Percentiles rank a stretch among this genome's conserved stretches.
Evolutionary conservation across 37 sponge, comb jelly and placozoan genomes (phyloP).

Genomic region (Ianthella basta): DNA sequence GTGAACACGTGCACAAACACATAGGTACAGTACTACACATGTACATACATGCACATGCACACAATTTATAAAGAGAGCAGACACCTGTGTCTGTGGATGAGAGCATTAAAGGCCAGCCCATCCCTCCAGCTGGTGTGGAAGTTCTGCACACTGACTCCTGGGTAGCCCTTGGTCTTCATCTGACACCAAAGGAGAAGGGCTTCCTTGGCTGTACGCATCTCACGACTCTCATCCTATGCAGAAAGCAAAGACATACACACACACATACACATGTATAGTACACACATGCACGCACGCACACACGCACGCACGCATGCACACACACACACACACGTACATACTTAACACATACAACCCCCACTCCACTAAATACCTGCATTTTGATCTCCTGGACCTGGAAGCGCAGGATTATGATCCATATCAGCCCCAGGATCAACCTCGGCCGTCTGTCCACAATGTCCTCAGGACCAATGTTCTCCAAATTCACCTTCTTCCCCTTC

Average conservation of each 20-base stretch:
- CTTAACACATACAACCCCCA: too few species aligned
- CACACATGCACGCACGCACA: background rate
- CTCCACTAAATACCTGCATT: constrained; percentile 54
- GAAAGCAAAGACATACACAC: background rate
- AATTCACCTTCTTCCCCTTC: constrained; percentile 87
- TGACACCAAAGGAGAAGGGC: constrained; percentile 97
- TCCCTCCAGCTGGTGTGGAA: constrained; percentile 92
- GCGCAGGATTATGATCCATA: constrained; percentile 94
- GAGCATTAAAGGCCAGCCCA: constrained; percentile 95
- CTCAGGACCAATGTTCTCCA: constrained; percentile 92
- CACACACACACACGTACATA: too few species aligned
- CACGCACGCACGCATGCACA: background rate
- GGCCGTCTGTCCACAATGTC: constrained; percentile 97
- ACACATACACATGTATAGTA: background rate
- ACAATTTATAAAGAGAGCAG: constrained; percentile 40
- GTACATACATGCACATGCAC: constrained; percentile 45
- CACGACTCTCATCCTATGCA: constrained; percentile 70
- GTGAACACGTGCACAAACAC: constrained; percentile 16
- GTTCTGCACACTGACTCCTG: constrained; percentile 91
- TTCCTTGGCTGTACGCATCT: constrained; percentile 93
- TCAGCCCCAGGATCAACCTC: constrained; percentile 87
- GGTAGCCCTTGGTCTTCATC: constrained; percentile 87
- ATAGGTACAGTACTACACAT: background rate
- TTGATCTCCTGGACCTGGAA: constrained; percentile 85
- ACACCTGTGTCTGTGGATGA: constrained; percentile 97